A percentile compares a stretch with the other conserved stretches of the same genome.
phyloP scores from a whole-genome alignment of 1,140 invertebrate species.

The Bombus cullumanus region DNA sequence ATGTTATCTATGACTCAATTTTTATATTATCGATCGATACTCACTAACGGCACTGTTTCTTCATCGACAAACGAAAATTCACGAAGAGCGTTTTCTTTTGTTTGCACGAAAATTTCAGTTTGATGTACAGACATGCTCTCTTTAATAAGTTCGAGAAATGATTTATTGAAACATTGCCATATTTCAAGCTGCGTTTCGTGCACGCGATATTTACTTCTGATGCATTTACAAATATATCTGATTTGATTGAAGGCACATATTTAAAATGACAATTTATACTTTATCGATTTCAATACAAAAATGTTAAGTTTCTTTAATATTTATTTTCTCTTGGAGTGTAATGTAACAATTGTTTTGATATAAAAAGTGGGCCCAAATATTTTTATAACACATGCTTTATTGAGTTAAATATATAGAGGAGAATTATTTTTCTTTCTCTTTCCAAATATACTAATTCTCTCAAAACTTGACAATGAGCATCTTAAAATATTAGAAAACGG shows the following conservation, averaged over 20 bases:
- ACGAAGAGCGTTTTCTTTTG: constrained; percentile 71
- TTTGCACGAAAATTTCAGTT: constrained; percentile 47
- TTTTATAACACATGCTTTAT: constrained; percentile 17
- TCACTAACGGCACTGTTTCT: constrained; percentile 71
- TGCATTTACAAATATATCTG: not conserved
- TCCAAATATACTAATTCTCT: constrained; percentile 21
- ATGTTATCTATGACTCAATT: constrained; percentile 14
- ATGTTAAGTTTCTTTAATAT: not conserved
- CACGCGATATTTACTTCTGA: not conserved
- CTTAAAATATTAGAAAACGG: not conserved
- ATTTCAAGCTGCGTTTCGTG: not conserved
- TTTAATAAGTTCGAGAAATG: not conserved
- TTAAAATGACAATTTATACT: not conserved
- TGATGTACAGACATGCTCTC: constrained; percentile 56
- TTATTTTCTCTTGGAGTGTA: not conserved
- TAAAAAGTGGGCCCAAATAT: not conserved
- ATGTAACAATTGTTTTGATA: not conserved
- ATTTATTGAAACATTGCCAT: constrained; percentile 27
- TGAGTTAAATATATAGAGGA: not conserved
- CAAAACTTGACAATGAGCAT: constrained; percentile 10
- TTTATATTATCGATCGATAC: constrained; percentile 50
- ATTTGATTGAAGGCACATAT: not conserved
- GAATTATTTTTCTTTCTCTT: not conserved
- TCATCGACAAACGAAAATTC: constrained; percentile 73
- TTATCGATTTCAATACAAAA: too few species aligned